These are phyloP conservation scores for Agrochola lychnidis DNA, from an alignment of 2,888 invertebrate species.

Conservation along the genomic window DNA sequence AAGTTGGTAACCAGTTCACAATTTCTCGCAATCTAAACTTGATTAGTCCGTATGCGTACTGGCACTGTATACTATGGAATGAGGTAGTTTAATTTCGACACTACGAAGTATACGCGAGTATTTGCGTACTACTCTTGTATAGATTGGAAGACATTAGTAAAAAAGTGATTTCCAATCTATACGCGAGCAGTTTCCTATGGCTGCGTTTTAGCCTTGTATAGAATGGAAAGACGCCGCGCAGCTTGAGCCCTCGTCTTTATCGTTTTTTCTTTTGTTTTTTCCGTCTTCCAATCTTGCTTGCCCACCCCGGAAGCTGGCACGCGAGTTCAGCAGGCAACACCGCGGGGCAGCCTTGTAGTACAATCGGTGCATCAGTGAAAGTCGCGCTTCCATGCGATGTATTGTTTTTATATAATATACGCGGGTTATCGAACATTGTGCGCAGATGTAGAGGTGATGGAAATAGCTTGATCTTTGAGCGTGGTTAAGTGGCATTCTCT, in stretches of 20 bases:
- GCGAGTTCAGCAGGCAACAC: slow-evolving; percentile 35
- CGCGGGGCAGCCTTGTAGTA: slow-evolving; percentile 41
- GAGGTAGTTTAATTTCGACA: too few species aligned
- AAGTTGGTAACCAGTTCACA: too few species aligned
- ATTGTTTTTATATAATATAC: slow-evolving; percentile 70
- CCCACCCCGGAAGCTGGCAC: slow-evolving; percentile 41
- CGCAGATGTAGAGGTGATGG: slow-evolving; percentile 15
- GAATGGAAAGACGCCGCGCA: too few species aligned
- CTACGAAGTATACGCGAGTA: too few species aligned
- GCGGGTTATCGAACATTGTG: slow-evolving; percentile 28
- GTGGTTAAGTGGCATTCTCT: not conserved
- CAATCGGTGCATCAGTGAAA: slow-evolving; percentile 61
- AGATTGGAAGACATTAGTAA: too few species aligned
- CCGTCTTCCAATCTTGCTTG: not conserved
- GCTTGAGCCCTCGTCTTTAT: not conserved
- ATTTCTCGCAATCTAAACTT: too few species aligned
- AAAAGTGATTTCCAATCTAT: too few species aligned
- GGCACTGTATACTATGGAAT: too few species aligned
- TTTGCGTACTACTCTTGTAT: too few species aligned
- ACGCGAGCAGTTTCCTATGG: too few species aligned
- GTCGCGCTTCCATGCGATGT: slow-evolving; percentile 48
- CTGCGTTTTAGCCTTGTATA: too few species aligned
- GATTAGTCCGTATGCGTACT: too few species aligned
- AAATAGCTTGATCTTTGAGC: not conserved
- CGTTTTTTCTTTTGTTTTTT: not conserved